Percentiles rank a stretch among this genome's conserved stretches.
These are phyloP conservation scores for Semotilus atromaculatus DNA, from an alignment of 2,797 vertebrate species.

Conservation along the genomic window DNA sequence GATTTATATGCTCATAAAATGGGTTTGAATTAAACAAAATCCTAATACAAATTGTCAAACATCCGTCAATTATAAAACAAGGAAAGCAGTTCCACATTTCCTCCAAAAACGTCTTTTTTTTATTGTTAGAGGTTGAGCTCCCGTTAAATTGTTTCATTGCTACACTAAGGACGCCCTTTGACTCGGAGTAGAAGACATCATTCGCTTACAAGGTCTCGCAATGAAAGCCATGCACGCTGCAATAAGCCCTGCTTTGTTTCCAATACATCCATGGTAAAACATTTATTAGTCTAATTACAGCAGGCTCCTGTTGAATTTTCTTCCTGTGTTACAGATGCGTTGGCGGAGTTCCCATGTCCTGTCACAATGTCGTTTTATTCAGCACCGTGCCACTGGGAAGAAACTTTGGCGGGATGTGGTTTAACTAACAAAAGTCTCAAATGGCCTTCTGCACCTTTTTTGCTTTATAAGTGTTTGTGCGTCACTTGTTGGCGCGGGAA, in stretches of 20 bases:
- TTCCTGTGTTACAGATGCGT: constrained; percentile 79
- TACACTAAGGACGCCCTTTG: constrained; percentile 74
- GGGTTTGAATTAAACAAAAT: constrained; percentile 61
- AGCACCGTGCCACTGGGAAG: constrained; percentile 54
- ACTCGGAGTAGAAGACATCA: constrained; percentile 74
- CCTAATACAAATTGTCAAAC: constrained; percentile 67
- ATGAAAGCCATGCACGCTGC: constrained; percentile 72
- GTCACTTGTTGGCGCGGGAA: constrained; percentile 19
- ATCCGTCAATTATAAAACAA: constrained; percentile 64
- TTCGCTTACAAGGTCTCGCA: constrained; percentile 72
- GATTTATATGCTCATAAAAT: constrained; percentile 61
- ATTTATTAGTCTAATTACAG: constrained; percentile 84
- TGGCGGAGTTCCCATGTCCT: constrained; percentile 77
- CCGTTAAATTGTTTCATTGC: constrained; percentile 76
- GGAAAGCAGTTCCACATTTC: constrained; percentile 57
- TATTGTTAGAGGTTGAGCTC: constrained; percentile 61
- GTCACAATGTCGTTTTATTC: constrained; percentile 68
- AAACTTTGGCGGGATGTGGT: constrained; percentile 58
- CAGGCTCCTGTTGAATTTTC: constrained; percentile 74
- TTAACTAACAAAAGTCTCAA: constrained; percentile 56
- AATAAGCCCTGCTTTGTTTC: constrained; percentile 81
- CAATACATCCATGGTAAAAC: constrained; percentile 78
- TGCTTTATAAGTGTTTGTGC: constrained; percentile 17
- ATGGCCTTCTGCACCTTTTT: constrained; percentile 35
- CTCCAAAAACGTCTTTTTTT: constrained; percentile 47